Evolutionary conservation across 2,113 vertebrate genomes (phyloP), one percentile per base, ranked within the genome.

Genomic region (Recurvirostra avosetta): DNA sequence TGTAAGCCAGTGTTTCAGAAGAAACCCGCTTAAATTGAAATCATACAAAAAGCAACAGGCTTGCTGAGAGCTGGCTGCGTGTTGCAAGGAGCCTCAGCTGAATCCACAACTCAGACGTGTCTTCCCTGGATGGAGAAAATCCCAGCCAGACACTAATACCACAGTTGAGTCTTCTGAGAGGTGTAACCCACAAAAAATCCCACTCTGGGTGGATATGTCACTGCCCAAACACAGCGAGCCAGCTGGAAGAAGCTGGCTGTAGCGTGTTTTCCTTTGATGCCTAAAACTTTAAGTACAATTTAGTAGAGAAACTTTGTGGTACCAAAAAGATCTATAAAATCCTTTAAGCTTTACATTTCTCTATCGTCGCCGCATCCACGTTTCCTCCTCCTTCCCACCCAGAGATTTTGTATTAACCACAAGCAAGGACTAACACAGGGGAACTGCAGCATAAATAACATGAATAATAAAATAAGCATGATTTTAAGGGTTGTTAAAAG

Each of bases 291-390:
- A 79, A 67, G 17, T 10, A 29, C 4, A 2, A 75, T 52, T 78
- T 55, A 53, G 22, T 45, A 82, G 45, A 49, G 91, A 66, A 43
- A 67, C 49, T n/a, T 15, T 22, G 43, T 29, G 76, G 70, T n/a
- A 52, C 14, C 30, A 49, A 14, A 9, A 49, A 45, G 47, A 63
- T 29, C 41, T 47, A 5, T 14, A 52, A 71, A 65, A 74, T 43
- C 67, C 88, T 78, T 67, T n/a, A n/a, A 75, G 83, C 32, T 87
- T 87, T 19, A 66, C 17, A 14, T 45, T 86, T 82, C 30, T 66
- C 36, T n/a, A 2, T 5, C 20, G n/a, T 47, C 10, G 36, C n/a
- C 6, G 1, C 20, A 56, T 34, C 38, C 61, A 7, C 0, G 1
- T 56, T 76, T 56, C 13, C 19, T 80, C 55, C 38, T 83, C 40